Conservation (phyloP, 2,797 vertebrate species). For the Psittacula echo region DNA sequence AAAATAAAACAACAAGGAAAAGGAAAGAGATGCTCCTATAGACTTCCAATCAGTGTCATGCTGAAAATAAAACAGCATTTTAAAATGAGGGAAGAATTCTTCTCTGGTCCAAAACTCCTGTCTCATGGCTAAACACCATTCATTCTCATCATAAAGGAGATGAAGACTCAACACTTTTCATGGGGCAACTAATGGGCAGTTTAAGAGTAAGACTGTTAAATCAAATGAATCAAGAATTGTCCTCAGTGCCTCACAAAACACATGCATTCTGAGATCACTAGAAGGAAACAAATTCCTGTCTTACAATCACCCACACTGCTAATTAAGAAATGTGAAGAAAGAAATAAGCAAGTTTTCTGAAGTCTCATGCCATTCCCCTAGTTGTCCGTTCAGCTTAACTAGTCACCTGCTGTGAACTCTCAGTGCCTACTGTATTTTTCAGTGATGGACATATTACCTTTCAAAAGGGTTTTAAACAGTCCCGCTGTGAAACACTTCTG, state of each 20-base stretch:
- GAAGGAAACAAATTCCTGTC: conserved; percentile 10
- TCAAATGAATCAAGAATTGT: conserved; percentile 10
- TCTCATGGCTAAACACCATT: background rate
- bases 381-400: background rate
- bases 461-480: background rate
- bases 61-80: background rate
- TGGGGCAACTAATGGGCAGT: background rate
- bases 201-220: background rate
- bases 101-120: background rate
- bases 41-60: background rate
- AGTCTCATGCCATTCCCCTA: background rate
- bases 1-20: background rate
- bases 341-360: conserved; percentile 10
- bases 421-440: background rate
- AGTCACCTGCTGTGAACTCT: background rate
- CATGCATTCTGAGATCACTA: background rate
- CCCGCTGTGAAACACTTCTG: background rate
- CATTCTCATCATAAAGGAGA: background rate
- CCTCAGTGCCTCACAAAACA: background rate
- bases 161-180: conserved; percentile 15
- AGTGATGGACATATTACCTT: background rate
- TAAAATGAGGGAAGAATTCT: background rate
- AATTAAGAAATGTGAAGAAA: conserved; percentile 1
- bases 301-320: background rate
- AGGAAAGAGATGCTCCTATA: background rate